A percentile compares a stretch with the other conserved stretches of the same genome.
phyloP scores from a whole-genome alignment of 1,140 invertebrate genomes.

The Drosophila obscura region DNA sequence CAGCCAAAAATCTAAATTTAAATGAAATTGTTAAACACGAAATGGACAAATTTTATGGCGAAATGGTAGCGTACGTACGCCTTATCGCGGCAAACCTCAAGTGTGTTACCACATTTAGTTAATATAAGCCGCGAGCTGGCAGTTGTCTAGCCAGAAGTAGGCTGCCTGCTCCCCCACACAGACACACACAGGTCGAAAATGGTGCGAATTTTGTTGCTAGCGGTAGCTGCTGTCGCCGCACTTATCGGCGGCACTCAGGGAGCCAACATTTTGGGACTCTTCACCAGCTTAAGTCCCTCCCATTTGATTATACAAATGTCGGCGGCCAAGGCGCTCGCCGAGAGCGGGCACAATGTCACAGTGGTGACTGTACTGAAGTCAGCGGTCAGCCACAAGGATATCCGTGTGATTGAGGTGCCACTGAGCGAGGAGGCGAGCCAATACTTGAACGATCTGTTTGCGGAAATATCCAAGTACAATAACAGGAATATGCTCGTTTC shows the following conservation, averaged over 20 bases:
- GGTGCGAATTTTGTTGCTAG: background rate
- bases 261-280: slow-evolving; percentile 51
- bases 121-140: background rate
- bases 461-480: slow-evolving; percentile 21
- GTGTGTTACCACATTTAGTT: no score
- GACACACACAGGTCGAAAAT: background rate
- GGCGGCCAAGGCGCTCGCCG: slow-evolving; percentile 31
- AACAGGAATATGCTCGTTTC: slow-evolving; percentile 7
- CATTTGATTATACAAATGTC: slow-evolving; percentile 60
- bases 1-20: no score
- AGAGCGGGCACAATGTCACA: slow-evolving; percentile 57
- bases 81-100: background rate
- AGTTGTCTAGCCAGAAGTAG: no score
- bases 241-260: slow-evolving; percentile 6
- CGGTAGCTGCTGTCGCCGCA: background rate
- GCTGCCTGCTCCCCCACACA: background rate
- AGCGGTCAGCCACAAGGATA: slow-evolving; percentile 29
- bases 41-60: no score
- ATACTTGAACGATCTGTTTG: slow-evolving; percentile 8
- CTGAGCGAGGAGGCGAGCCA: slow-evolving; percentile 18
- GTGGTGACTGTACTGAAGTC: slow-evolving; percentile 35
- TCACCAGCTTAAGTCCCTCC: slow-evolving; percentile 44
- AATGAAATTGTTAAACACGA: no score
- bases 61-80: no score
- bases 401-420: slow-evolving; percentile 39